phyloP scores from a whole-genome alignment of 1,140 invertebrate genomes.

The Trachelipus rathkii region DNA sequence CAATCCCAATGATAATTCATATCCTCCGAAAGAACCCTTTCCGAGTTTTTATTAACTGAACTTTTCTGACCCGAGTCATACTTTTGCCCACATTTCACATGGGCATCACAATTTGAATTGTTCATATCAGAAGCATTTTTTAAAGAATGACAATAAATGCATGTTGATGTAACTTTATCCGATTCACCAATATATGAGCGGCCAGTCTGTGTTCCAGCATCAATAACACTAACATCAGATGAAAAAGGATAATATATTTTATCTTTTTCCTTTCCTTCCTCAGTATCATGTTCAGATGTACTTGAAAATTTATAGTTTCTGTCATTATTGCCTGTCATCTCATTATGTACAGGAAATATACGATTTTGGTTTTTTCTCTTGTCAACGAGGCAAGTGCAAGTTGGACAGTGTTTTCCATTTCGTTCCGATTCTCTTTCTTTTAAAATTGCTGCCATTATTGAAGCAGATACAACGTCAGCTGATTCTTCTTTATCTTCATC shows the following conservation, averaged over 20 bases:
- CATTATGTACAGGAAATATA: too few relatives aligned
- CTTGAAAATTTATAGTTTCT: neutral
- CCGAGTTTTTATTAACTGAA: neutral
- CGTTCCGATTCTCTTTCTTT: slow-evolving; percentile 74
- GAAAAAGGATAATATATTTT: neutral
- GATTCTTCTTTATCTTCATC: slow-evolving; percentile 46
- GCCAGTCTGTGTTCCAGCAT: slow-evolving; percentile 26
- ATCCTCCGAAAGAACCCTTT: neutral
- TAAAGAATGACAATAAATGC: slow-evolving; percentile 28
- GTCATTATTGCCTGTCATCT: neutral
- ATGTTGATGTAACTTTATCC: slow-evolving; percentile 25
- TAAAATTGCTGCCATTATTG: slow-evolving; percentile 86
- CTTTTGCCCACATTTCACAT: neutral
- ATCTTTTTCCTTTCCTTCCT: neutral
- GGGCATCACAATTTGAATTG: neutral
- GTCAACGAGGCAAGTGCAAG: slow-evolving; percentile 60
- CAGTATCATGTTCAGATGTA: neutral
- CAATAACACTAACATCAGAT: slow-evolving; percentile 20
- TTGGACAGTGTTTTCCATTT: slow-evolving; percentile 67
- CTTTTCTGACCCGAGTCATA: neutral
- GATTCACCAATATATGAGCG: slow-evolving; percentile 29
- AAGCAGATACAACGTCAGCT: slow-evolving; percentile 78
- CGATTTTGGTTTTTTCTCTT: neutral
- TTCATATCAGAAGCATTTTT: neutral
- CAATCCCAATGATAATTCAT: slow-evolving; percentile 31